Evolutionary conservation across 2,888 invertebrate genomes (phyloP), one percentile per base, ranked within the genome.

Genomic region (Mythimna ferrago): DNA sequence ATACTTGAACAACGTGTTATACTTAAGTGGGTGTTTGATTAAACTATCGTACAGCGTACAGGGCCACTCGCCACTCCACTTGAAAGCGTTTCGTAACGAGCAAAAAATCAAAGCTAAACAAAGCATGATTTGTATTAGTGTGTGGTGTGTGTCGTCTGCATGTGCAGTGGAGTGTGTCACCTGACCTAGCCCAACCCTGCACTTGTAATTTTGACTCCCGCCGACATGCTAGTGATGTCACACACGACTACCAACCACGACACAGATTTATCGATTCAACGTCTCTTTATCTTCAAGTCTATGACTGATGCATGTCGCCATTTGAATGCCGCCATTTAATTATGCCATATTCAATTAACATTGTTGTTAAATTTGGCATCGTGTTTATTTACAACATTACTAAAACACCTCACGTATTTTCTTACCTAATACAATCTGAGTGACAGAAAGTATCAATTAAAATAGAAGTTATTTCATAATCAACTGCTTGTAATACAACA

Each of bases 171-270:
- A 91, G 92, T 90, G 90, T 92, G 94, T 91, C 95, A 95, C 95
- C 95, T 95, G 95, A 96, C 95, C 95, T 95, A 92, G 93, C 94
- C 92, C 94, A 95, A 95, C 93, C 89, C 90, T 93, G 93, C 95
- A 95, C 95, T 95, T 95, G 95, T 93, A 82, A 62, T 79, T 78
- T 87, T 85, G 89, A 88, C 92, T 92, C 92, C 92, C 90, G 91
- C 90, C 84, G 89, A 80, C 88, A 86, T 74, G 48, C 21, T 90
- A 93, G 94, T 85, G 92, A 88, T 89, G 93, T 75, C 57, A 74
- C 58, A 60, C 58, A 21, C 44, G 69, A 57, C 60, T 56, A 54
- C 67, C 19, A 38, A 56, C 54, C 41, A 64, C 35, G 62, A 65
- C 74, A 71, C 38, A 64, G 51, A 84, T 76, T 71, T 85, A 82